phyloP scores from a whole-genome alignment of 2,797 vertebrate species.

The Stomatorhinus walkeri region DNA sequence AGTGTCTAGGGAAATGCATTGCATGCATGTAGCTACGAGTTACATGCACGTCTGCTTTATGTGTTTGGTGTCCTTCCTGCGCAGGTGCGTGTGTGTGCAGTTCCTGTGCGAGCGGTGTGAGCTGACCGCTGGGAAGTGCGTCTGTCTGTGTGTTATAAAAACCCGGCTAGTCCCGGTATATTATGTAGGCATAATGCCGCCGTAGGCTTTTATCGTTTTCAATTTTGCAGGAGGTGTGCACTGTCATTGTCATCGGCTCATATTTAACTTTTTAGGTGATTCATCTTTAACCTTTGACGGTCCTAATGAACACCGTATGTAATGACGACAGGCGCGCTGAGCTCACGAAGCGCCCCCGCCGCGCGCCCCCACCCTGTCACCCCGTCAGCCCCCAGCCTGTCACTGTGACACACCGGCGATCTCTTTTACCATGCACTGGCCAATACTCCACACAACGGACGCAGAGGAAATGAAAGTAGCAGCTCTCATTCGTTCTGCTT shows the following conservation, averaged over 20 bases:
- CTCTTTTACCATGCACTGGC: neutral
- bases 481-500: neutral
- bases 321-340: neutral
- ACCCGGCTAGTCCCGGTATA: neutral
- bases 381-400: neutral
- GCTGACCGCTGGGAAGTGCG: neutral
- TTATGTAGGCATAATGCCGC: neutral
- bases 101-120: neutral
- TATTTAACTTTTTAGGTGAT: constrained; percentile 7
- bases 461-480: neutral
- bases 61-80: neutral
- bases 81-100: neutral
- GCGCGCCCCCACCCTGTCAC: neutral
- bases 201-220: neutral
- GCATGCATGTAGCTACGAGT: neutral
- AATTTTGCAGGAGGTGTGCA: neutral
- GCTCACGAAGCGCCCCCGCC: neutral
- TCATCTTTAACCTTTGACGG: neutral
- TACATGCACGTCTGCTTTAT: neutral
- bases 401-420: constrained; percentile 7
- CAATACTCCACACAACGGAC: neutral
- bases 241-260: neutral
- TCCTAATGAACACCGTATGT: neutral
- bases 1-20: neutral
- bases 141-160: neutral